Conservation (phyloP, 2,113 vertebrate species). For the Paradoxurus hermaphroditus region DNA sequence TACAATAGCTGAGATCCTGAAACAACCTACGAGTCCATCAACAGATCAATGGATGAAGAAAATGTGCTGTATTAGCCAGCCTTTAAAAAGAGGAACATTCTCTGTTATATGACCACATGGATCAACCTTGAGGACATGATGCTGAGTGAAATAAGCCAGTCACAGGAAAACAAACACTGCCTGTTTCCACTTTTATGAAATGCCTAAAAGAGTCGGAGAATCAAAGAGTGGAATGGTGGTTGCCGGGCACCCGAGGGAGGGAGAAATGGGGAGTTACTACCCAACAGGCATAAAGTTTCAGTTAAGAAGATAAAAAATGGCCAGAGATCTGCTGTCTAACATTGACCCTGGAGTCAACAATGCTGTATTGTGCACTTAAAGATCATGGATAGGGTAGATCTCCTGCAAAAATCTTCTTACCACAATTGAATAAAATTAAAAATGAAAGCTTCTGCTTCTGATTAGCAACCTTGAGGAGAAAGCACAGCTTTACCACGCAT, state of each 20-base stretch:
- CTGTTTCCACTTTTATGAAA: rapidly evolving
- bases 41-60: neutral
- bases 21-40: neutral
- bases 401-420: no score
- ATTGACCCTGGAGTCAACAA: rapidly evolving
- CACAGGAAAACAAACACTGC: neutral
- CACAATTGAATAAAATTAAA: neutral
- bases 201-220: neutral
- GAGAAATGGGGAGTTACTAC: neutral
- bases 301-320: neutral
- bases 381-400: neutral
- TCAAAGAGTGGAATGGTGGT: no score
- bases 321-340: neutral
- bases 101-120: neutral
- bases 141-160: neutral
- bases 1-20: neutral
- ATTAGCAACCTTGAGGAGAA: neutral
- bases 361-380: rapidly evolving
- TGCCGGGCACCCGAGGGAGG: rapidly evolving
- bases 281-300: neutral
- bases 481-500: neutral
- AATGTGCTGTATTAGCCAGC: no score
- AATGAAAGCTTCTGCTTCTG: neutral
- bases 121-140: rapidly evolving
- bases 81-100: neutral